A percentile compares a stretch with the other conserved stretches of the same genome.
These are phyloP conservation scores for Halcyon smyrnensis DNA, from an alignment of 2,797 vertebrate genomes.

Conservation along the genomic window DNA sequence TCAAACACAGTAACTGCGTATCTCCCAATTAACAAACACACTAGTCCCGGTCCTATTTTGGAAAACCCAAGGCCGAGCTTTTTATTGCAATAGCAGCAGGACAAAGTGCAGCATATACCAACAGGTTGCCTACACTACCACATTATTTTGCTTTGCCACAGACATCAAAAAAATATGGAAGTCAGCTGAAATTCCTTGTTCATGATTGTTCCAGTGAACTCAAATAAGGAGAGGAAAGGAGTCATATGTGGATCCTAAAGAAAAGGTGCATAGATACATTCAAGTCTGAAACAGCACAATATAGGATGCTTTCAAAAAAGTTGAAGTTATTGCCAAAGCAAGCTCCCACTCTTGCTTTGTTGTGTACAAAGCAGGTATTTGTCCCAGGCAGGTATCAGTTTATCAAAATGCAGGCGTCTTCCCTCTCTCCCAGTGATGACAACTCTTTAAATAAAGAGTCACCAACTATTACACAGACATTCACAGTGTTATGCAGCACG, in stretches of 20 bases:
- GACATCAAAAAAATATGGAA: neutral
- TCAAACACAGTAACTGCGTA: neutral
- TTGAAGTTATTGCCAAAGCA: neutral
- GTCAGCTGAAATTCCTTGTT: neutral
- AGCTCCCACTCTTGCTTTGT: neutral
- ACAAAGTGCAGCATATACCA: neutral
- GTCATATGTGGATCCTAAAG: neutral
- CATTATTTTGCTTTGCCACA: neutral
- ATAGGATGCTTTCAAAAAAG: neutral
- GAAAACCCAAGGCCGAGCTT: neutral
- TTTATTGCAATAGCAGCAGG: neutral
- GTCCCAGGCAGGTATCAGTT: neutral
- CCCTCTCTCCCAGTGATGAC: neutral
- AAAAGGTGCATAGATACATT: neutral
- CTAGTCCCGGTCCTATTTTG: neutral
- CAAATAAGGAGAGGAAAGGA: neutral
- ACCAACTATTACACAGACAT: neutral
- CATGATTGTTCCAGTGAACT: neutral
- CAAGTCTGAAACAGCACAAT: neutral
- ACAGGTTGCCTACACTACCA: neutral
- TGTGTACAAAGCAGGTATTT: neutral
- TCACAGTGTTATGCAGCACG: neutral
- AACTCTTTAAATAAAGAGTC: neutral
- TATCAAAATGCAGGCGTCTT: neutral
- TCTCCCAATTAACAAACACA: neutral